Percentiles rank a stretch among this genome's conserved stretches.
Conservation (phyloP, 2,797 vertebrate species). For the Pseudomugil tenellus region DNA sequence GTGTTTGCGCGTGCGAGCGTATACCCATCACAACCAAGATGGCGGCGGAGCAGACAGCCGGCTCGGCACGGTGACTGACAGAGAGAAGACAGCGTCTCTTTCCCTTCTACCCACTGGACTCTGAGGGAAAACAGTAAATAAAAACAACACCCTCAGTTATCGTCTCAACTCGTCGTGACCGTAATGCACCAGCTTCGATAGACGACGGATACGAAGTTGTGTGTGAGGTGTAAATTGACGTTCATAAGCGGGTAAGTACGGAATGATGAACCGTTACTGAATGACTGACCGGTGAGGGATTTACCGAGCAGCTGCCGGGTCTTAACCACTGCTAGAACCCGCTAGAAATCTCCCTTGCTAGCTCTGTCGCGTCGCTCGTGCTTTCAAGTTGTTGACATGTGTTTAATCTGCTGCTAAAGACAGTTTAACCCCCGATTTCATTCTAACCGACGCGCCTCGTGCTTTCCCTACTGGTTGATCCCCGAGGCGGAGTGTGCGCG, state of each 20-base stretch:
- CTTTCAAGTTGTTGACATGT: not conserved
- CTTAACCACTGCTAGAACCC: slow-evolving; percentile 2
- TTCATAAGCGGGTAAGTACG: slow-evolving; percentile 63
- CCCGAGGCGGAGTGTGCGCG: not conserved
- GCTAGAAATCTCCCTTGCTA: slow-evolving; percentile 22
- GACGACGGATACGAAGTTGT: slow-evolving; percentile 55
- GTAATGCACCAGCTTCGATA: slow-evolving; percentile 34
- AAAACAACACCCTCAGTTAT: too few relatives aligned
- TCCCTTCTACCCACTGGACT: slow-evolving; percentile 21
- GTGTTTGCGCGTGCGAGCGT: not conserved
- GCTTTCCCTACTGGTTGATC: not conserved
- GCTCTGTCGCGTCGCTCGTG: not conserved
- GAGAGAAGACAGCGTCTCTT: slow-evolving; percentile 26
- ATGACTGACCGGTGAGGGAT: slow-evolving; percentile 22
- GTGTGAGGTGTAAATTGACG: slow-evolving; percentile 44
- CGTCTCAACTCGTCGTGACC: too few relatives aligned
- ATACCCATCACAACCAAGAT: slow-evolving; percentile 75
- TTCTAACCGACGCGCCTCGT: not conserved
- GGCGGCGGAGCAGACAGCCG: slow-evolving; percentile 73
- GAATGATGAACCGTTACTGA: slow-evolving; percentile 50
- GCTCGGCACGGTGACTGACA: slow-evolving; percentile 58
- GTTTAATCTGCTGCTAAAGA: not conserved
- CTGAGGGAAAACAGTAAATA: not conserved
- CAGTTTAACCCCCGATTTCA: not conserved
- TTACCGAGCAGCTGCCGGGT: slow-evolving; percentile 44